Evolutionary conservation across 1,140 invertebrate species (phyloP), one percentile per base, ranked within the genome.

Genomic region (Drosophila murphyi): DNA sequence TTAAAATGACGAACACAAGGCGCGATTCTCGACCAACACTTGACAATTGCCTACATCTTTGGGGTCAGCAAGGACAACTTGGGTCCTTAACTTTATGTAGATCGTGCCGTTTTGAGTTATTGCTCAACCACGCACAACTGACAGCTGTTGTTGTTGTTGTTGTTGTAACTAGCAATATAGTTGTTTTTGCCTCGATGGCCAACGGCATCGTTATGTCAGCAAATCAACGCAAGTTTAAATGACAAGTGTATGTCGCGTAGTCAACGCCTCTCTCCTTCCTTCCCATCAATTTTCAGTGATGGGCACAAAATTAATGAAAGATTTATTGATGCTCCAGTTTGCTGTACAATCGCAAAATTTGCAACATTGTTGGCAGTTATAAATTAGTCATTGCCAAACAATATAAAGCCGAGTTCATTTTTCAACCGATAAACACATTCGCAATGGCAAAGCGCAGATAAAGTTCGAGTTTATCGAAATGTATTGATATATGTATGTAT

Each of bases 1-100:
- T 89, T 88, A 88, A 80, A 88, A 88, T 77, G 83, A 70, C 83
- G 72, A 83, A 63, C 78, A 76, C 52, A 70, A 76, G 71, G 65
- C 75, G 70, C 82, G 78, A 64, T 63, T 64, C 29, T 12, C 20
- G 29, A 28, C 50, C 12, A 35, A 28, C 39, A 67, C 48, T 68
- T 59, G 56, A 71, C 72, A 75, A 71, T 71, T 75, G 72, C 54
- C 72, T 62, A 57, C 10, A 41, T 63, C 54, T 63, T 63, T 3
- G 8, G 50, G 48, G 51, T 34, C 48, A 29, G 31, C 32, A 39
- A 64, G 54, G 68, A 37, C 48, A 72, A 68, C 20, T 69, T 37
- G 31, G 64, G 29, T 45, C 37, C 56, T 43, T 37, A 74, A 69
- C 65, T 62, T 56, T 41, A 37, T 29, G 31, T 12, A 55, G 37